Evolutionary conservation across 2,888 invertebrate genomes (phyloP), one percentile per base, ranked within the genome.

Genomic region (Pasiphila rectangulata): DNA sequence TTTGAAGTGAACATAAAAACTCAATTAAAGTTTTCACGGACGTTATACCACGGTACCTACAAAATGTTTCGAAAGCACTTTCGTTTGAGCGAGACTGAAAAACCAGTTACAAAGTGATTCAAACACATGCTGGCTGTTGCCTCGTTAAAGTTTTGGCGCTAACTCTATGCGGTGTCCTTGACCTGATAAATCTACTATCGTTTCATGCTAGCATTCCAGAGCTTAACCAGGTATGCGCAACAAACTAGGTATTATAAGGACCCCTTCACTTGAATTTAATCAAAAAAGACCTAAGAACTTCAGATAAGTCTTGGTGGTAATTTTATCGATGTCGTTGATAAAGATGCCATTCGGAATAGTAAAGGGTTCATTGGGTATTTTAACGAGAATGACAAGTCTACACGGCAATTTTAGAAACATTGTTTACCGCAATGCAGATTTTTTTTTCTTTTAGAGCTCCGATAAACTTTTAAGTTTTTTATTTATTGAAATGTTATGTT

Each of bases 151-250:
- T 65, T 72, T 71, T 74, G 69, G 70, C 67, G 61, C 64, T 63
- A 67, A 65, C 64, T 58, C 61, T 63, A 68, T 72, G 75, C 75
- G 58, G 71, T 69, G 74, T 69, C 78, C 77, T 59, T 77, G 78
- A 75, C 78, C 75, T 46, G 62, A 53, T 55, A 61, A 41, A 57
- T 47, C 67, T 67, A 67, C 68, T 67, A 44, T 50, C 36, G 48
- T 58, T 62, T 62, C 53, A 69, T 67, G 63, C 42, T 45, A 35
- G 46, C 59, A 6, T 9, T 27, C 63, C 66, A 54, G 66, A 63
- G 64, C 54, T 62, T 54, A 17, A 12, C 23, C 35, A n/a, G n/a
- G n/a, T n/a, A 59, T 46, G 46, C 54, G 47, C 19, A n/a, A n/a
- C n/a, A n/a, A n/a, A n/a, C n/a, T n/a, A n/a, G n/a, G n/a, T n/a